Evolutionary conservation across 2,113 vertebrate genomes (phyloP).

Genomic region (Dunckerocampus dactyliophorus): DNA sequence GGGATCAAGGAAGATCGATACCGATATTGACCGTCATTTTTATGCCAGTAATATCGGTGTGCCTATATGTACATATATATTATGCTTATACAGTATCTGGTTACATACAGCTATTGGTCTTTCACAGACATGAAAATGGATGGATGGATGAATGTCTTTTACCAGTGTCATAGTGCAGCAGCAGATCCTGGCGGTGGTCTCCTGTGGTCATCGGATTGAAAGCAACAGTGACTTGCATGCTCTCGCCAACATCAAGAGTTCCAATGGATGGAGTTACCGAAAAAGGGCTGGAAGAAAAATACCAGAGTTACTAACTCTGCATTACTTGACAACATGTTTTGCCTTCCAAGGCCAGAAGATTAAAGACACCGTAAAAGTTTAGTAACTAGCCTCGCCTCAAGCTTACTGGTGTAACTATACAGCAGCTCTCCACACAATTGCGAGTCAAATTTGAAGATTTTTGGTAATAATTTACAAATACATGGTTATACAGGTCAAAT

Average conservation of each 20-base stretch:
- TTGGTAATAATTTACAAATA: too few relatives aligned
- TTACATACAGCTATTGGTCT: too few relatives aligned
- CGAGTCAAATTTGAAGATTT: too few relatives aligned
- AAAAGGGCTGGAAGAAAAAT: slow-evolving; percentile 77
- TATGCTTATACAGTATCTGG: too few relatives aligned
- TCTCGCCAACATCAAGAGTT: slow-evolving; percentile 69
- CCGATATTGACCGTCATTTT: too few relatives aligned
- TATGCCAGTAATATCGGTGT: too few relatives aligned
- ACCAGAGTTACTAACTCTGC: background rate
- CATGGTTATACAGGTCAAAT: too few relatives aligned
- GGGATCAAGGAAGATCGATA: too few relatives aligned
- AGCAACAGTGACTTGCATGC: slow-evolving; percentile 76
- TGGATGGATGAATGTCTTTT: slow-evolving; percentile 9
- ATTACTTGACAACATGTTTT: background rate
- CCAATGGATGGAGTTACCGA: slow-evolving; percentile 68
- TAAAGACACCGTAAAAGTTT: background rate
- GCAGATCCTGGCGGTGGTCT: slow-evolving; percentile 65
- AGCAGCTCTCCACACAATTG: too few relatives aligned
- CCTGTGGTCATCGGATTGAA: slow-evolving; percentile 76
- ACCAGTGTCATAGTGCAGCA: slow-evolving; percentile 77
- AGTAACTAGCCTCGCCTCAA: background rate
- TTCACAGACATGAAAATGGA: too few relatives aligned
- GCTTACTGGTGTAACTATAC: too few relatives aligned
- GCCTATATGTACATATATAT: too few relatives aligned
- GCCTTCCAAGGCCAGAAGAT: background rate